Evolutionary conservation across 1,140 invertebrate genomes (phyloP).

Genomic region (Drosophila seguyi): DNA sequence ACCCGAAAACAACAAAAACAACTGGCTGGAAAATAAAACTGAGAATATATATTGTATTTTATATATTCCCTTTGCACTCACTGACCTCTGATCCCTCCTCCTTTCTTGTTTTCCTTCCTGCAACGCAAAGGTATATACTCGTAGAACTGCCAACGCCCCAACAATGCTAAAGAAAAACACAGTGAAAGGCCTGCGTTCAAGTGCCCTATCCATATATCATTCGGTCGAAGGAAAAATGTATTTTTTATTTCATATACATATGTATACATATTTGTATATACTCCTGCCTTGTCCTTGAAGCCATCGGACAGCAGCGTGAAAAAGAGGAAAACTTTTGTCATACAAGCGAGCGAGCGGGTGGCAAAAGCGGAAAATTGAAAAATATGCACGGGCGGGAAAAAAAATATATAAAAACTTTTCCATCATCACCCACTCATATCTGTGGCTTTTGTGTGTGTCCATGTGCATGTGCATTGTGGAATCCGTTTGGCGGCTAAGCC

Average conservation of each 20-base stretch:
- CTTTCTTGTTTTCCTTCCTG: neutral
- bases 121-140: constrained; percentile 43
- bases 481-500: constrained; percentile 52
- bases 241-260: constrained; percentile 47
- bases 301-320: constrained; percentile 28
- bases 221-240: constrained; percentile 48
- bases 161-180: constrained; percentile 29
- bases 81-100: neutral
- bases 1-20: constrained; percentile 52
- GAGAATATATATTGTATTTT: constrained; percentile 48
- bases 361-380: constrained; percentile 65
- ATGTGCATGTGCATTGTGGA: constrained; percentile 46
- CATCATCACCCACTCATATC: constrained; percentile 53
- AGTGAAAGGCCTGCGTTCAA: constrained; percentile 35
- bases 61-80: constrained; percentile 30
- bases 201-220: constrained; percentile 60
- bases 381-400: constrained; percentile 64
- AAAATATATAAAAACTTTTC: no score
- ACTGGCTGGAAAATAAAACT: constrained; percentile 43
- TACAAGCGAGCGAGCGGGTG: constrained; percentile 20
- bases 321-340: constrained; percentile 70
- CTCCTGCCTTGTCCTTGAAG: constrained; percentile 55
- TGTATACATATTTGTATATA: constrained; percentile 12
- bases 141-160: constrained; percentile 40
- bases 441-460: constrained; percentile 5